A percentile compares a stretch with the other conserved stretches of the same genome.
These are phyloP conservation scores for Pseudochirops cupreus DNA, from an alignment of 2,797 vertebrate species.

Conservation along the genomic window DNA sequence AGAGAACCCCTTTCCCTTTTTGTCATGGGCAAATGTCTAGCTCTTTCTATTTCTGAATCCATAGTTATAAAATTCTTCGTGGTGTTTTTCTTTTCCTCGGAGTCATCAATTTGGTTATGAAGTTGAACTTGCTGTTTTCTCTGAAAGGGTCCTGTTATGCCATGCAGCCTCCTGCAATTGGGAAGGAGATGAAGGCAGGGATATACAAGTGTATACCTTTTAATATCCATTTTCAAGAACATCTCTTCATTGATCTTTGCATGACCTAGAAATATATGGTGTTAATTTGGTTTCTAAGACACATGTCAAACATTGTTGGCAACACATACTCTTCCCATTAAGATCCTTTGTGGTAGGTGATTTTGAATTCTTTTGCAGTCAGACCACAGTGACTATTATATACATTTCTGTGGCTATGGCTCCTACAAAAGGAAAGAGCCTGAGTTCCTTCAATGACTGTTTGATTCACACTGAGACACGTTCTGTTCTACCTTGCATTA, in stretches of 20 bases:
- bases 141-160: not conserved
- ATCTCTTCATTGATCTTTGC: constrained; percentile 74
- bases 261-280: constrained; percentile 49
- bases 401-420: constrained; percentile 14
- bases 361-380: constrained; percentile 69
- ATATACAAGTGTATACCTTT: constrained; percentile 61
- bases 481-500: constrained; percentile 1
- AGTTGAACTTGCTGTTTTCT: not conserved
- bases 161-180: constrained; percentile 26
- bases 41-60: not conserved
- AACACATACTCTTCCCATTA: constrained; percentile 42
- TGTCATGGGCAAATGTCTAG: not conserved
- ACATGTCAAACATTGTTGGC: constrained; percentile 44
- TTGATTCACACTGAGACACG: not conserved
- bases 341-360: constrained; percentile 48
- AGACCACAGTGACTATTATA: constrained; percentile 61
- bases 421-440: not conserved
- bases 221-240: constrained; percentile 72
- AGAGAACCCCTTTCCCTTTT: not conserved
- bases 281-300: constrained; percentile 67
- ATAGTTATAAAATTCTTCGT: not conserved
- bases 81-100: not conserved
- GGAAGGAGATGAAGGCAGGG: constrained; percentile 58
- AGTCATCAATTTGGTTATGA: not conserved
- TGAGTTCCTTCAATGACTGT: constrained; percentile 32